These are phyloP conservation scores for Meiosimyza decipiens DNA, from an alignment of 2,888 invertebrate species.

Conservation along the genomic window DNA sequence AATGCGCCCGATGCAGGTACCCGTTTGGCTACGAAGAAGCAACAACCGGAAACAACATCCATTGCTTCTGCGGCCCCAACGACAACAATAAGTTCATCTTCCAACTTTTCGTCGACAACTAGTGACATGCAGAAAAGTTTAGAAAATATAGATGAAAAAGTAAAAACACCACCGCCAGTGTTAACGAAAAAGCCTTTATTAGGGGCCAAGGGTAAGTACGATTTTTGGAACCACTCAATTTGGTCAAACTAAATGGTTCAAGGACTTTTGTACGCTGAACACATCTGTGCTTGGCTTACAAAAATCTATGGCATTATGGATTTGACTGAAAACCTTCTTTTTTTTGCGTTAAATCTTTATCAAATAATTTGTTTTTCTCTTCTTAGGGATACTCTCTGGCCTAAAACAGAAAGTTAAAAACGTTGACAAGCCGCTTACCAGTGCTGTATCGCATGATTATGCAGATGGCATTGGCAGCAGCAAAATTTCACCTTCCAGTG, in stretches of 20 bases:
- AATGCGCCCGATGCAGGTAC: constrained; percentile 49
- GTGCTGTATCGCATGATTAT: constrained; percentile 61
- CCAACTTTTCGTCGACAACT: constrained; percentile 32
- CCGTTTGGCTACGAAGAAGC: constrained; percentile 51
- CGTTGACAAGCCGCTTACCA: constrained; percentile 69
- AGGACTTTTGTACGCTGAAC: no score
- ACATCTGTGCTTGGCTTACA: no score
- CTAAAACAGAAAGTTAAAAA: constrained; percentile 72
- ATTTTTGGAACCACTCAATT: no score
- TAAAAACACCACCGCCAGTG: constrained; percentile 67
- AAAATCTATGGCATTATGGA: no score
- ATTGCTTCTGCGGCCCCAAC: constrained; percentile 39
- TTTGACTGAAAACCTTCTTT: neutral
- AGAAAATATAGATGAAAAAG: constrained; percentile 66
- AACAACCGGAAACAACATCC: constrained; percentile 45
- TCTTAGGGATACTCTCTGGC: constrained; percentile 71
- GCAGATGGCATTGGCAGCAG: constrained; percentile 69
- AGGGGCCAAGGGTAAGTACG: constrained; percentile 69
- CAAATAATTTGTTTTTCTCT: neutral
- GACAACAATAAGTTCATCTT: constrained; percentile 40
- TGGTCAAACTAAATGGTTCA: no score
- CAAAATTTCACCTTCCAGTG: constrained; percentile 56
- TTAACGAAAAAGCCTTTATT: constrained; percentile 74
- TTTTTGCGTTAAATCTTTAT: neutral
- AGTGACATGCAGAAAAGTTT: constrained; percentile 62